Percentiles rank a stretch among this genome's conserved stretches.
Evolutionary conservation across 2,113 vertebrate species (phyloP).

Genomic region (Bos javanicus): DNA sequence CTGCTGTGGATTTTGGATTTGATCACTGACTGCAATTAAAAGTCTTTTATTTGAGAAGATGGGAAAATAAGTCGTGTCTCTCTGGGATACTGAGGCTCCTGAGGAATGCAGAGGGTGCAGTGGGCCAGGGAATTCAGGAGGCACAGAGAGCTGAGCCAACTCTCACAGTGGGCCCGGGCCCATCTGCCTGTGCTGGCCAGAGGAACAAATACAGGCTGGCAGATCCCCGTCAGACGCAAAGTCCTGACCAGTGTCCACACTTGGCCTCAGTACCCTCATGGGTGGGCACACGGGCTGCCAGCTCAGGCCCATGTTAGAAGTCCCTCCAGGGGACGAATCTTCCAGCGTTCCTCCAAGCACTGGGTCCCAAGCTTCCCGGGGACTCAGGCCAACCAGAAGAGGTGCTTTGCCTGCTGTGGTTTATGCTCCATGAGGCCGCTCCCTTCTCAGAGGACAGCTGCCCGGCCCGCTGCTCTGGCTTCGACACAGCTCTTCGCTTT

Average conservation of each 20-base stretch:
- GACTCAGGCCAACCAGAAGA: not conserved
- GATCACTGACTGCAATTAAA: not conserved
- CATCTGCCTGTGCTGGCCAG: slow-evolving; percentile 41
- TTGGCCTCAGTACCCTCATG: rapidly evolving
- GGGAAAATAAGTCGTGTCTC: not conserved
- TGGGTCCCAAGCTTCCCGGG: not conserved
- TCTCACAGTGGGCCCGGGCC: slow-evolving; percentile 9
- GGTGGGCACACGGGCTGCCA: not conserved
- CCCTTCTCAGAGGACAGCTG: slow-evolving; percentile 42
- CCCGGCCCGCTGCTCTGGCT: slow-evolving; percentile 57
- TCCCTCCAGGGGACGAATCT: not conserved
- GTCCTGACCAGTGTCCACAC: not conserved
- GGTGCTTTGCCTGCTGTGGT: not conserved
- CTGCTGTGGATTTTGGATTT: not conserved
- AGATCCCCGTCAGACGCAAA: not conserved
- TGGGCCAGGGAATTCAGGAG: slow-evolving; percentile 51
- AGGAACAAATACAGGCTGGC: slow-evolving; percentile 7
- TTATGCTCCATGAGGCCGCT: not conserved
- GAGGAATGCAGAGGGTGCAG: slow-evolving; percentile 32
- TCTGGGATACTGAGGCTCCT: slow-evolving; percentile 32
- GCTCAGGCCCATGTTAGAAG: not conserved
- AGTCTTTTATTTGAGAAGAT: slow-evolving; percentile 27
- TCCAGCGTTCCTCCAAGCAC: not conserved
- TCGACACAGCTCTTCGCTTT: slow-evolving; percentile 65
- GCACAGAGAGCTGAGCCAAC: not conserved